Base-by-base conservation (phyloP, 2,797 vertebrate species). In the Manis pentadactyla region DNA sequence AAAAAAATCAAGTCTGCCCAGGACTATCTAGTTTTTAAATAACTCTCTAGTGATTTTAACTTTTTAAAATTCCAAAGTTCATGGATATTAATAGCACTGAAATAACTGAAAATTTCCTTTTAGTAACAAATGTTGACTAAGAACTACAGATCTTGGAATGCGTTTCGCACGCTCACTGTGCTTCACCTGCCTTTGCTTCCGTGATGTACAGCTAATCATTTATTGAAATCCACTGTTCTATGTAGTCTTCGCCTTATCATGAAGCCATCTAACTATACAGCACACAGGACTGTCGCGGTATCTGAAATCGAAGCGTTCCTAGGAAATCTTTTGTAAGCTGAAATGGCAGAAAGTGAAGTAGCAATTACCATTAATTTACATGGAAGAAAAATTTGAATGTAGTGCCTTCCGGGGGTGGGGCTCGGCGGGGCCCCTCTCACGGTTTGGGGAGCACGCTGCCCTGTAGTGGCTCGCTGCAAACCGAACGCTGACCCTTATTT, bases 141-240 rank as follows among this genome's bases (percentile, higher is more conserved):
- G 25, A 49, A 53, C 42, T 7, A 53, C 0, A 53, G 61, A 18
- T 9, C 21, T 61, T 15, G 53, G 53, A 85, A 85, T 39, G 15
- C 61, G 23, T 34, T 34, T 27, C 29, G 69, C 4, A 4, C 0
- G 31, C 7, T 63, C 31, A 53, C 4, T 5, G 0, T 37, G 19
- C n/a, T 84, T 42, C 37, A 42, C 2, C 4, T 39, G 42, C 57
- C 61, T 68, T 73, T 17, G n/a, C 69, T 23, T 84, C 71, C 74
- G 17, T 19, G 31, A 2, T 99, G 98, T 98, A 99, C 99, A 98
- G 98, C 98, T 98, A 98, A 98, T 99, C 99, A 99, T 99, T 99
- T 99, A 98, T 97, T 97, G 98, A 99, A 99, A 99, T 98, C 98
- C 98, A 98, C 98, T 98, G 98, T 97, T 98, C 97, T 96, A 85